Evolutionary conservation across 1,140 invertebrate species (phyloP).

Genomic region (Platorchestia sp.): DNA sequence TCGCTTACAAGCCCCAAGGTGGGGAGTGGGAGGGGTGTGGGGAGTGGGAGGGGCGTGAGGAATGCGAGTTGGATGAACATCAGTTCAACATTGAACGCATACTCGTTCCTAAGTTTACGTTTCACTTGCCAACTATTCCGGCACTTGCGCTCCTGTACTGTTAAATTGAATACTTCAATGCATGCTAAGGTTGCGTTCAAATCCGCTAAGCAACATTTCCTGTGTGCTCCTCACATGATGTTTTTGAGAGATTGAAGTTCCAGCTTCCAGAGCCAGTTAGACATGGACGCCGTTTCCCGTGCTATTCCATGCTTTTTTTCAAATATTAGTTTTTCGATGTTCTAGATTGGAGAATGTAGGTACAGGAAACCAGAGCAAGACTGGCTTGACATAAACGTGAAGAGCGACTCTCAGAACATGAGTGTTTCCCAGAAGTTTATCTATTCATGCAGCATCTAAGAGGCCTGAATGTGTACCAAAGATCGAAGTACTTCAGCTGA

Average conservation of each 20-base stretch:
- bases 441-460: background rate
- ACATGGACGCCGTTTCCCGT: background rate
- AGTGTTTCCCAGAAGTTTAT: background rate
- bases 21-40: constrained; percentile 71
- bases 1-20: constrained; percentile 88
- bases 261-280: background rate
- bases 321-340: too few relatives aligned
- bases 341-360: too few relatives aligned
- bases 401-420: too few relatives aligned
- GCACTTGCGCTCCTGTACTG: background rate
- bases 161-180: background rate
- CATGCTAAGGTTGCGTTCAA: background rate
- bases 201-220: background rate
- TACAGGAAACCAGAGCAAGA: too few relatives aligned
- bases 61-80: too few relatives aligned
- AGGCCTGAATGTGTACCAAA: background rate
- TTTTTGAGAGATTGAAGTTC: background rate
- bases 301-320: background rate
- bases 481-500: background rate
- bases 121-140: too few relatives aligned
- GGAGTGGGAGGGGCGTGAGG: background rate
- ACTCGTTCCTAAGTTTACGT: too few relatives aligned
- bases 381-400: too few relatives aligned
- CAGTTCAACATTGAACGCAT: too few relatives aligned
- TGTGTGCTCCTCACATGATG: background rate